Evolutionary conservation across 1,140 invertebrate species (phyloP), one percentile per base, ranked within the genome.

Genomic region (Tetramorium alpestre): DNA sequence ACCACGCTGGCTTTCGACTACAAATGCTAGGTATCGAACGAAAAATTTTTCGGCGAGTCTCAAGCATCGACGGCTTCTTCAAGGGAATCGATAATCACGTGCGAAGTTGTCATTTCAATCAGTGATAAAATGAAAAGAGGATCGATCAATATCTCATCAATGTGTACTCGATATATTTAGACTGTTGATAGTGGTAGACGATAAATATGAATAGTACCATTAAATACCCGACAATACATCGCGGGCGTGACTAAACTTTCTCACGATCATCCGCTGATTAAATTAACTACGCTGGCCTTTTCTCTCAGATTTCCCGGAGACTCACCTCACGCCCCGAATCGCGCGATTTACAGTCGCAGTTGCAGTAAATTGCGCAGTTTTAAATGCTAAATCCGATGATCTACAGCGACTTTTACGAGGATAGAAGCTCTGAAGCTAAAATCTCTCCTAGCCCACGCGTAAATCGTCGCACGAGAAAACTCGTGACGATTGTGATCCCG

Each of bases 331-430:
- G 44, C 22, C 16, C 65, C 49, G 65, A 82, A 82, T 82, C 78
- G 70, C 80, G 18, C 51, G 7, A 62, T 25, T 56, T 81, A 84
- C 41, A 62, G 13, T 75, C 41, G 51, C 38, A 54, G 22, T 44
- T 41, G 22, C n/a, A 33, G 54, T n/a, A 54, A 41, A 16, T 38
- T 58, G 67, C 51, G 38, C 16, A 38, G 54, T 76, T 65, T 65
- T 62, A 51, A 85, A 85, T 62, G 81, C 28, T 77, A 85, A 85
- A 47, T 76, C 56, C 81, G 47, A 85, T 76, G 56, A 73, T 76
- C 54, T 60, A 62, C 80, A 41, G 54, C 41, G 67, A 75, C 80
- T 76, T 85, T 85, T 72, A 72, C 28, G 77, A 54, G 49, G n/a
- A 4, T 51, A 0, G 6, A 22, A 54, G 28, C 22, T 33, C 33